phyloP scores from a whole-genome alignment of 2,113 vertebrate species.

The Odobenus rosmarus region DNA sequence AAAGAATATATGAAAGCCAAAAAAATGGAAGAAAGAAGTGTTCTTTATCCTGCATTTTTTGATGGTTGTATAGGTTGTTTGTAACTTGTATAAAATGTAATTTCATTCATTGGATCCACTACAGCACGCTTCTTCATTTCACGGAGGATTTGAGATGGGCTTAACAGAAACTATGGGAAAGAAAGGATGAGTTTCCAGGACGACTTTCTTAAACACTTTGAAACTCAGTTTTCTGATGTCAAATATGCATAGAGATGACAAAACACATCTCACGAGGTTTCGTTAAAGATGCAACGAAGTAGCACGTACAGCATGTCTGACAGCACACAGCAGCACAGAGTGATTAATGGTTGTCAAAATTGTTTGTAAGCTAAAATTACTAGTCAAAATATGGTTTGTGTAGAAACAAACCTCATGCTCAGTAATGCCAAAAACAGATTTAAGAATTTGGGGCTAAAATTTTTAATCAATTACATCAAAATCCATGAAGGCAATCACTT shows the following conservation, averaged over 20 bases:
- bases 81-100: not conserved
- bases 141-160: not conserved
- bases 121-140: not conserved
- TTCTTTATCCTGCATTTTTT: not conserved
- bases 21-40: not conserved
- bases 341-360: not conserved
- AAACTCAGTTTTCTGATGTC: not conserved
- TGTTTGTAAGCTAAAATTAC: not conserved
- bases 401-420: not conserved
- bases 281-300: not conserved
- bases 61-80: not conserved
- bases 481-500: not conserved
- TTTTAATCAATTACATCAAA: not conserved
- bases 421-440: not conserved
- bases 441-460: slow-evolving; percentile 6
- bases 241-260: not conserved
- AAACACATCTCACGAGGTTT: not conserved
- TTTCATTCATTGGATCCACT: not conserved
- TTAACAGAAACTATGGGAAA: not conserved
- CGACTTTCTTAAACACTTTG: not conserved
- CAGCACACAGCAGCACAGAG: not conserved
- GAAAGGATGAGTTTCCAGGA: not conserved
- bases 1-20: not conserved
- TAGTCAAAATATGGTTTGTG: not conserved
- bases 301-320: not conserved